phyloP scores from a whole-genome alignment of 2,888 invertebrate species.

The Xiphydria camelus region DNA sequence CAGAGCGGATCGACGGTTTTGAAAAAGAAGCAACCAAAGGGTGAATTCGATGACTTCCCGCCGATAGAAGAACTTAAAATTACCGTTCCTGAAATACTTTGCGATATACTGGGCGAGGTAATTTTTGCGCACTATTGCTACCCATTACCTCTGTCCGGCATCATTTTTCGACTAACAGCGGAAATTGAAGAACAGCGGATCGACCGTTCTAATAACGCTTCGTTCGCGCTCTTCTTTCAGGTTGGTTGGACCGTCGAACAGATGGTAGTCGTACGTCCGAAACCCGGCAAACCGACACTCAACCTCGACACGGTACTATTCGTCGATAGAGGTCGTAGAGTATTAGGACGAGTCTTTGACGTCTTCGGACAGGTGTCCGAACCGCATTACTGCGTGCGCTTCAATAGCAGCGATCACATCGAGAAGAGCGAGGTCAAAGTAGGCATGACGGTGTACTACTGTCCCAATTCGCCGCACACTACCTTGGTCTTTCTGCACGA shows the following conservation, averaged over 20 bases:
- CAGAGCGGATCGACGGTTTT: constrained; percentile 5
- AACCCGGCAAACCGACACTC: constrained; percentile 74
- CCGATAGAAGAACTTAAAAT: constrained; percentile 82
- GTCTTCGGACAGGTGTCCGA: constrained; percentile 85
- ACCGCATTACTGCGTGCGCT: constrained; percentile 89
- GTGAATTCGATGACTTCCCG: constrained; percentile 75
- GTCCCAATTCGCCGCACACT: constrained; percentile 77
- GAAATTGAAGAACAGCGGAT: too few relatives aligned
- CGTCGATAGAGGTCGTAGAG: constrained; percentile 74
- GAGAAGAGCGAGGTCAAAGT: constrained; percentile 66
- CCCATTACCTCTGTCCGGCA: too few relatives aligned
- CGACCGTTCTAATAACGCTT: too few relatives aligned
- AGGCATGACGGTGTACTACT: constrained; percentile 79
- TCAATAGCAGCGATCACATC: constrained; percentile 80
- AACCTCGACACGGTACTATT: constrained; percentile 89
- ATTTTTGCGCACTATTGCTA: too few relatives aligned
- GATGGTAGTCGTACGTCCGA: constrained; percentile 73
- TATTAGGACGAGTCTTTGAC: constrained; percentile 84
- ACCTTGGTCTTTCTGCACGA: constrained; percentile 75
- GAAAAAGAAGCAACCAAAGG: constrained; percentile 37
- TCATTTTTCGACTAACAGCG: too few relatives aligned
- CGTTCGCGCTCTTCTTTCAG: too few relatives aligned
- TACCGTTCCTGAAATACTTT: constrained; percentile 75
- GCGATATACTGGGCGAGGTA: constrained; percentile 74
- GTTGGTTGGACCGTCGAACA: constrained; percentile 52